A percentile compares a stretch with the other conserved stretches of the same genome.
Evolutionary conservation across 2,797 vertebrate genomes (phyloP).

Genomic region (Chiloscyllium punctatum): DNA sequence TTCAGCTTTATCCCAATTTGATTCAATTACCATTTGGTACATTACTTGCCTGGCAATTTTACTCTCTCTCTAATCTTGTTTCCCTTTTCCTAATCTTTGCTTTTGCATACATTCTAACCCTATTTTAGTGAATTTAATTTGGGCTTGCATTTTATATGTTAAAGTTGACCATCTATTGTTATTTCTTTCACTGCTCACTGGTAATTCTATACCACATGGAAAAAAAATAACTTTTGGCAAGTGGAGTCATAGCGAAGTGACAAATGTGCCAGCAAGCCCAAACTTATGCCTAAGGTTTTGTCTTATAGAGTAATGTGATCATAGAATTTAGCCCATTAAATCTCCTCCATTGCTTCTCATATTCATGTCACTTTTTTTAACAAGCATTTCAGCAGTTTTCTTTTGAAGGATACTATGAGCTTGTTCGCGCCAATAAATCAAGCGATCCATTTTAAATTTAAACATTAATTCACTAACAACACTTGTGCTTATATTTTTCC

Average conservation of each 20-base stretch:
- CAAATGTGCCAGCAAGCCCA: not conserved
- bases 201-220: not conserved
- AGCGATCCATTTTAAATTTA: not conserved
- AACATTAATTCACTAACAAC: not conserved
- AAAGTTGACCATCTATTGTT: not conserved
- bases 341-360: not conserved
- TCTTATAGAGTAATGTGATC: not conserved
- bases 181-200: not conserved
- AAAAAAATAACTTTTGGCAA: not conserved
- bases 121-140: not conserved
- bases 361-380: not conserved
- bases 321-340: not conserved
- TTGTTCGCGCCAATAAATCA: not conserved
- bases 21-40: not conserved
- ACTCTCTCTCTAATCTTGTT: not conserved
- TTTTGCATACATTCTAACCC: not conserved
- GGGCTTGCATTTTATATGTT: not conserved
- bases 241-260: not conserved
- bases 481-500: too few species aligned
- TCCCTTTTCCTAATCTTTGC: not conserved
- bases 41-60: not conserved
- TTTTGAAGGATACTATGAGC: not conserved
- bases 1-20: not conserved
- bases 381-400: not conserved
- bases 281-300: not conserved